phyloP scores from a whole-genome alignment of 2,888 invertebrate genomes.

The Cephus pygmeus region DNA sequence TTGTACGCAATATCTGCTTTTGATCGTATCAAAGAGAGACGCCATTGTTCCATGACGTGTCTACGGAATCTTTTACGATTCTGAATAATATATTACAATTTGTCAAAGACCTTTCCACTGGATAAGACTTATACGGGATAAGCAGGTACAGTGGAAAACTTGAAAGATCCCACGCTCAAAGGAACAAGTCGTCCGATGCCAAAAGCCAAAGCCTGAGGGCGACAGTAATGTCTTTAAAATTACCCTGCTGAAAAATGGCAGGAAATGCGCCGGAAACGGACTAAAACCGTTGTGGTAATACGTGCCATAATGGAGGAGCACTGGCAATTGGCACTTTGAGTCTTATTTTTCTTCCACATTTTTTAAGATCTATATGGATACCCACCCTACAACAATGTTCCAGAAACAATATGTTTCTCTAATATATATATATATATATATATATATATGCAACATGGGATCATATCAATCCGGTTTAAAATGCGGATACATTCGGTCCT shows the following conservation, averaged over 20 bases:
- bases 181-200: neutral
- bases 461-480: neutral
- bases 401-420: neutral
- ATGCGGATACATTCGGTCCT: neutral
- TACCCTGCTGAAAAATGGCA: conserved; percentile 13
- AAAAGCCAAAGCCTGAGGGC: conserved; percentile 6
- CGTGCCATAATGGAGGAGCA: neutral
- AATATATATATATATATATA: too few species aligned
- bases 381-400: neutral
- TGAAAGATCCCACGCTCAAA: neutral
- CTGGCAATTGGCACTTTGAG: neutral
- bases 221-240: conserved; percentile 15
- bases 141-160: neutral
- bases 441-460: too few species aligned
- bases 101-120: neutral
- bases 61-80: neutral
- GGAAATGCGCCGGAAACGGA: neutral
- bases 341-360: neutral
- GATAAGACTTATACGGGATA: neutral
- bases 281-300: neutral
- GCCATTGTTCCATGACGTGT: neutral
- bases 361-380: neutral
- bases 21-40: neutral
- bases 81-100: neutral
- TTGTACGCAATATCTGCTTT: neutral